These are phyloP conservation scores for Tanypteryx hageni DNA, from an alignment of 2,888 invertebrate genomes.

Conservation along the genomic window DNA sequence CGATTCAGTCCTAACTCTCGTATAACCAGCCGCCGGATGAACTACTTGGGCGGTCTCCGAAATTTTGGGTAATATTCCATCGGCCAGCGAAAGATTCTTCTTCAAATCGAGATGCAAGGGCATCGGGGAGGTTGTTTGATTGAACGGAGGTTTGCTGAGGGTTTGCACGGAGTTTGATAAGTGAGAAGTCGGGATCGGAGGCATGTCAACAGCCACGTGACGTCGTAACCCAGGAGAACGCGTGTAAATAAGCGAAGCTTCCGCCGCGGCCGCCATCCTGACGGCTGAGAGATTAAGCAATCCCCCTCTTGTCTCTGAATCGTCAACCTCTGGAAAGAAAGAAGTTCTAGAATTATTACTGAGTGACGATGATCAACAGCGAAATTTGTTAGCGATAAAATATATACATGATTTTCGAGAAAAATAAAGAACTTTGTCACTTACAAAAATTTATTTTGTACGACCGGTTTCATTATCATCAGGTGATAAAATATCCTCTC, in stretches of 20 bases:
- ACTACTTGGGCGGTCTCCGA: slow-evolving; percentile 7
- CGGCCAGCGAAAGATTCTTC: slow-evolving; percentile 45
- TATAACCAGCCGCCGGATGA: slow-evolving; percentile 40
- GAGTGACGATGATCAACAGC: no score
- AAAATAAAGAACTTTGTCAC: no score
- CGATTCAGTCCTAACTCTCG: slow-evolving; percentile 8
- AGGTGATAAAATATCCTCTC: no score
- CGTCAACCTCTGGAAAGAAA: background rate
- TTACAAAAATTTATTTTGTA: no score
- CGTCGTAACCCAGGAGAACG: slow-evolving; percentile 36
- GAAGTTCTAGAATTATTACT: background rate
- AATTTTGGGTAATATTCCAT: slow-evolving; percentile 27
- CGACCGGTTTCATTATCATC: no score
- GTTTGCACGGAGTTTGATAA: background rate
- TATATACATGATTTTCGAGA: no score
- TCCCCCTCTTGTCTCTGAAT: background rate
- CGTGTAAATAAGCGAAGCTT: slow-evolving; percentile 15
- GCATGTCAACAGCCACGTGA: slow-evolving; percentile 38
- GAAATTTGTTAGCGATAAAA: no score
- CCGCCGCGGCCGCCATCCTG: slow-evolving; percentile 33
- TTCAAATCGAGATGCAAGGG: background rate
- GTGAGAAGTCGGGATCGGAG: background rate
- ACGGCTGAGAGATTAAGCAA: background rate
- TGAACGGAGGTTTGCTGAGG: background rate
- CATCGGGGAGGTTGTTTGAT: background rate